These are phyloP conservation scores for Tholera decimalis DNA, from an alignment of 2,888 invertebrate genomes.

Conservation along the genomic window DNA sequence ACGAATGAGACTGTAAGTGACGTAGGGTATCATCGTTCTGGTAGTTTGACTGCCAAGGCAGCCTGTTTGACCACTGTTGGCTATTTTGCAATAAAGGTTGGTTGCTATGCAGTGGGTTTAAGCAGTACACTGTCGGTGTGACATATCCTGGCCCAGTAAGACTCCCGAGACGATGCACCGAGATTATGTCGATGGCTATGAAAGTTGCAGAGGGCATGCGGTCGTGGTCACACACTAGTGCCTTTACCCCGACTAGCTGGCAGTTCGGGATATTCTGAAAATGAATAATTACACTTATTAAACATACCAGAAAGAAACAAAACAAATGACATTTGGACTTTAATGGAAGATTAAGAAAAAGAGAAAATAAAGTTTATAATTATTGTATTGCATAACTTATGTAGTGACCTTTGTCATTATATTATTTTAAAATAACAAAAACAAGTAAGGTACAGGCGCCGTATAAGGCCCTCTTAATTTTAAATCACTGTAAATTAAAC, in stretches of 20 bases:
- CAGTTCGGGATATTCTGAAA: constrained; percentile 13
- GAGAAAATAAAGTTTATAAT: no score
- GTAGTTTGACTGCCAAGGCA: background rate
- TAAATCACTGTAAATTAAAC: no score
- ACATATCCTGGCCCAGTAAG: background rate
- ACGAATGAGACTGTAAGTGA: constrained; percentile 2
- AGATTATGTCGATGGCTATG: background rate
- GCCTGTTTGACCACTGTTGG: background rate
- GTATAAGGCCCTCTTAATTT: no score
- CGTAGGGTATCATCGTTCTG: background rate
- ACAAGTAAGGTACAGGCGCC: no score
- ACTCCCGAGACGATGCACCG: constrained; percentile 3
- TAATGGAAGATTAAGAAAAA: no score
- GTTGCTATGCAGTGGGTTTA: background rate
- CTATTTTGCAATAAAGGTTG: constrained; percentile 11
- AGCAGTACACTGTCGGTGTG: constrained; percentile 3
- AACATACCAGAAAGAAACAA: no score
- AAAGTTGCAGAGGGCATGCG: background rate
- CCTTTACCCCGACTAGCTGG: background rate
- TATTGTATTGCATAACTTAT: no score
- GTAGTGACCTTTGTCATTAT: no score
- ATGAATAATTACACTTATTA: background rate
- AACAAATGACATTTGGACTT: no score
- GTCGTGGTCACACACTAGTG: constrained; percentile 11
- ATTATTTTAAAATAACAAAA: no score